These are phyloP conservation scores for Euplexia lucipara DNA, from an alignment of 2,888 invertebrate genomes.

Conservation along the genomic window DNA sequence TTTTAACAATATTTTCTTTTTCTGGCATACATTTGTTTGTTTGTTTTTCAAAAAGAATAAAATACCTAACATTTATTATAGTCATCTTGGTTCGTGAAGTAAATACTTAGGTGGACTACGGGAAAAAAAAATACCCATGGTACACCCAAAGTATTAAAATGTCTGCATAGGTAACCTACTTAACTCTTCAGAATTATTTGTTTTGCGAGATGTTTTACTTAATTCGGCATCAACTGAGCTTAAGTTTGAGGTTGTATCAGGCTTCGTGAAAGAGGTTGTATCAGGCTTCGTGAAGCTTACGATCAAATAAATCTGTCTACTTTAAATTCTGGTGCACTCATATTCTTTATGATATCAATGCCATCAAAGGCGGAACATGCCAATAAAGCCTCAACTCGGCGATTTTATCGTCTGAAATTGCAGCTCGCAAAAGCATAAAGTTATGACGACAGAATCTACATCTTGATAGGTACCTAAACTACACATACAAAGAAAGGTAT, in stretches of 20 bases:
- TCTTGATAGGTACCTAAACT: background rate
- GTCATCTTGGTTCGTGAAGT: no score
- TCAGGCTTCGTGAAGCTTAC: background rate
- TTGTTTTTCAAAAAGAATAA: no score
- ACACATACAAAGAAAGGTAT: no score
- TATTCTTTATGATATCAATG: constrained; percentile 23
- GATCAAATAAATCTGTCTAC: background rate
- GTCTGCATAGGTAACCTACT: no score
- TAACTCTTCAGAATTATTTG: background rate
- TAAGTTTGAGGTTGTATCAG: background rate
- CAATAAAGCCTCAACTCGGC: constrained; percentile 22
- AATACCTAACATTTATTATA: no score
- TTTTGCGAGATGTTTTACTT: background rate
- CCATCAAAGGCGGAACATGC: constrained; percentile 11
- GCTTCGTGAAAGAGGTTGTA: background rate
- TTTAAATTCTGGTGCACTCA: constrained; percentile 4
- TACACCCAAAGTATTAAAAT: no score
- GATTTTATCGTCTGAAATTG: constrained; percentile 41
- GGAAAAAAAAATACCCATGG: no score
- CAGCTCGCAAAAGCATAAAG: constrained; percentile 28
- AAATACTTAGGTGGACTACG: no score
- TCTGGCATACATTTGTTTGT: no score
- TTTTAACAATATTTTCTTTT: no score
- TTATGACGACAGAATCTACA: constrained; percentile 21
- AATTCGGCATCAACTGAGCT: background rate